A percentile compares a stretch with the other conserved stretches of the same genome.
These are phyloP conservation scores for Cyprinella venusta DNA, from an alignment of 2,797 vertebrate species.

Conservation along the genomic window DNA sequence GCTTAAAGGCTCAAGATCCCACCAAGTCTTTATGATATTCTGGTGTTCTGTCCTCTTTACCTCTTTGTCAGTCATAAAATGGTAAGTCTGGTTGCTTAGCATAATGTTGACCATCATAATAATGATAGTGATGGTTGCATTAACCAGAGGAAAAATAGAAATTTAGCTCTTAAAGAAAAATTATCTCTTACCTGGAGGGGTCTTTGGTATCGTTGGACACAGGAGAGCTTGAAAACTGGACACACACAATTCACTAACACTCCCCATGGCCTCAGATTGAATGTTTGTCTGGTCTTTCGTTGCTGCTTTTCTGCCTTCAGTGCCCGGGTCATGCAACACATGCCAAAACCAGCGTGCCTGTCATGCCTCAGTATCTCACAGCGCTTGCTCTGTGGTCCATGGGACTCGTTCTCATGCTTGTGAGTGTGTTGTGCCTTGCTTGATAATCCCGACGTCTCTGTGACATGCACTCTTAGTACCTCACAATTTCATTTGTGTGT, in stretches of 20 bases:
- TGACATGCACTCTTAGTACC: conserved; percentile 56
- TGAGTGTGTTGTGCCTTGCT: conserved; percentile 9
- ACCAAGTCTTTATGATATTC: background rate
- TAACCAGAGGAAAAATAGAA: background rate
- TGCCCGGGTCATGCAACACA: conserved; percentile 33
- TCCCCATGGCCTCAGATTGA: conserved; percentile 76
- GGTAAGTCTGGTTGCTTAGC: background rate
- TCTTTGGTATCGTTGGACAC: conserved; percentile 73
- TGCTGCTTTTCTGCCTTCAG: conserved; percentile 28
- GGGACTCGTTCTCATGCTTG: conserved; percentile 16
- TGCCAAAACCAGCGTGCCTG: conserved; percentile 34
- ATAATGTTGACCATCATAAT: background rate
- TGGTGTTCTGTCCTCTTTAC: background rate
- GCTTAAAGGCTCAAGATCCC: background rate
- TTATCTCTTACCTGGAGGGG: conserved; percentile 80
- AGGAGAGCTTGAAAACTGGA: conserved; percentile 88
- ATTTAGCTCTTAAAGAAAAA: no score
- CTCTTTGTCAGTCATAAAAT: background rate
- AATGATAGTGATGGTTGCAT: background rate
- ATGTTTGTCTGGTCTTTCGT: conserved; percentile 8
- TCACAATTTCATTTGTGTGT: conserved; percentile 30
- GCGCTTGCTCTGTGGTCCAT: conserved; percentile 39
- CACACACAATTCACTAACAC: conserved; percentile 86
- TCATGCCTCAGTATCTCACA: conserved; percentile 34
- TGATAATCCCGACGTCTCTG: conserved; percentile 54